Evolutionary conservation across 2,113 vertebrate genomes (phyloP), one percentile per base, ranked within the genome.

Genomic region (Ceyx margarethae): DNA sequence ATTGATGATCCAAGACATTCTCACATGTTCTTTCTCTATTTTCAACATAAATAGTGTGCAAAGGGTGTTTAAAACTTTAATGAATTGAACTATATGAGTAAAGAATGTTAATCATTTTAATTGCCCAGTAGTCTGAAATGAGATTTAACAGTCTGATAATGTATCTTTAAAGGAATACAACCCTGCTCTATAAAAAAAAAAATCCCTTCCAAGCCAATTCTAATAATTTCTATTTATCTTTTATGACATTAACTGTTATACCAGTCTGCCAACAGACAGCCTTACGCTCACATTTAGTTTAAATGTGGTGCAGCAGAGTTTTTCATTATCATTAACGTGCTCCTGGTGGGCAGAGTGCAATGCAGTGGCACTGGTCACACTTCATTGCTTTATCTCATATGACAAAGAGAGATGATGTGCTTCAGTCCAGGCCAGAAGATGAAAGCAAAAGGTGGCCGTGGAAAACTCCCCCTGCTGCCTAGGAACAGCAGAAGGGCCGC

Each of bases 331-430:
- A 97, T 98, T 97, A 98, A 97, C 85, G 90, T 96, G 91, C 97
- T 97, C 97, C 97, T 97, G 95, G 95, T 97, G 97, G 97, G 97
- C 97, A 97, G 97, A 95, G 96, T 94, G 96, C 97, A 92, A 96
- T 95, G 95, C 87, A 56, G 96, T 97, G 97, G 97, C 97, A 96
- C 87, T 77, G 97, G 98, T 98, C 98, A 98, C 98, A 98, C 97
- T 97, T 97, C 96, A 97, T 97, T 96, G 97, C 97, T 97, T 98
- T 98, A 97, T 97, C 97, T 97, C 97, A 96, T 94, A 96, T 98
- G 98, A 98, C 98, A 98, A 97, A 97, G 98, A 98, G 97, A 93
- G 98, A 98, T 98, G 97, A 97, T 96, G 93, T 65, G 88, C 95
- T 89, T 96, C 95, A 67, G 93, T 91, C 97, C 92, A 45, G 97